Conservation (phyloP, 2,888 invertebrate species). For the Leptinotarsa tumamoca region DNA sequence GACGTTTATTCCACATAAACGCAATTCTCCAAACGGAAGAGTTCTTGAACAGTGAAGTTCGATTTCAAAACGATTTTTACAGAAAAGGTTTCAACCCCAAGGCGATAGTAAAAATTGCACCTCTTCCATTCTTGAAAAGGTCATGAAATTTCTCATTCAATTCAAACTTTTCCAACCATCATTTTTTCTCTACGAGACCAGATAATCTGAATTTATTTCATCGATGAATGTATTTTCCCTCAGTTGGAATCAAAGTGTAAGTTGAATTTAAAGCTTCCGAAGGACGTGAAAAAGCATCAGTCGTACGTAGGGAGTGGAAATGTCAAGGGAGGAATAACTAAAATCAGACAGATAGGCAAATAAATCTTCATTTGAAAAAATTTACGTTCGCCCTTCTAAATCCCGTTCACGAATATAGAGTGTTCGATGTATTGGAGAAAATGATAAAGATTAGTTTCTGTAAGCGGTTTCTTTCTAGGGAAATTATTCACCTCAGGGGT, state of each 20-base stretch:
- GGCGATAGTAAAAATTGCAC: no score
- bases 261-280: conserved; percentile 24
- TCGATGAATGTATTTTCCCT: conserved; percentile 20
- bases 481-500: background rate
- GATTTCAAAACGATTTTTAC: no score
- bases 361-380: conserved; percentile 36
- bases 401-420: conserved; percentile 19
- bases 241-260: conserved; percentile 13
- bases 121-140: no score
- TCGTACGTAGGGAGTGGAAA: conserved; percentile 21
- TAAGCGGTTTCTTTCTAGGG: background rate
- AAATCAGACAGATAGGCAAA: conserved; percentile 25
- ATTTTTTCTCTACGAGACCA: background rate
- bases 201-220: conserved; percentile 14
- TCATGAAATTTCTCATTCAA: no score
- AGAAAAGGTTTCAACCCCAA: no score
- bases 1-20: no score
- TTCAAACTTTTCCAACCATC: no score
- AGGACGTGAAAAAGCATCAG: conserved; percentile 23
- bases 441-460: conserved; percentile 17
- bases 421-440: background rate
- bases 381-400: conserved; percentile 19
- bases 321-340: conserved; percentile 33
- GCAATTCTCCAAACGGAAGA: no score
- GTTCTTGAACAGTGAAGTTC: no score